Conservation (phyloP, 2,113 vertebrate genomes). For the Heteronetta atricapilla region DNA sequence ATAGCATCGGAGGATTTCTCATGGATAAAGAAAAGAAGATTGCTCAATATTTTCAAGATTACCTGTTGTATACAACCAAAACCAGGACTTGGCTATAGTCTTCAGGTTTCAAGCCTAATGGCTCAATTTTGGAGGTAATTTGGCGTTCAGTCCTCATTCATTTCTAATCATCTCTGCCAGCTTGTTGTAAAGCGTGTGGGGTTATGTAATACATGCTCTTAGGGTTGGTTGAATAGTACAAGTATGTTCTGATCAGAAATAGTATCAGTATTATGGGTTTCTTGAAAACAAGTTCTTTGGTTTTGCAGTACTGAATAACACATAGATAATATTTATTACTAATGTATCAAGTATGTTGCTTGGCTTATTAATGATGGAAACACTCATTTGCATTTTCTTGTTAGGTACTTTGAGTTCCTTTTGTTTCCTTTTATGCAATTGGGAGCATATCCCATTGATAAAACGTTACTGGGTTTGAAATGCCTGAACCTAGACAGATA, state of each 20-base stretch:
- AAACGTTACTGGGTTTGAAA: conserved; percentile 13
- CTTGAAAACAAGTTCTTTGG: not conserved
- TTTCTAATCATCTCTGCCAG: not conserved
- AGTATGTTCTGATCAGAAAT: not conserved
- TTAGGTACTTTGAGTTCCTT: not conserved
- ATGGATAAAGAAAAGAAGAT: not conserved
- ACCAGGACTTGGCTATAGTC: not conserved
- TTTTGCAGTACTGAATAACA: not conserved
- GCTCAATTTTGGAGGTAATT: not conserved
- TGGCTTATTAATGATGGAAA: not conserved
- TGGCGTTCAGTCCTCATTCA: not conserved
- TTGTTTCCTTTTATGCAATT: not conserved
- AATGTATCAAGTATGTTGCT: not conserved
- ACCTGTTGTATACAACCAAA: not conserved
- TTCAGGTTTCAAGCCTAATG: not conserved
- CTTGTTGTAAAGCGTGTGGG: not conserved
- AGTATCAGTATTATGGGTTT: not conserved
- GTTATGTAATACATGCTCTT: not conserved
- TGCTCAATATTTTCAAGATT: not conserved
- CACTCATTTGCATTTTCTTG: not conserved
- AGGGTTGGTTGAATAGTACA: not conserved
- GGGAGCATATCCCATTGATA: not conserved
- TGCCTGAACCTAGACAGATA: not conserved
- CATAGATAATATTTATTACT: not conserved
- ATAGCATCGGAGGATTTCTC: conserved; percentile 24